Conservation (phyloP, 2,888 invertebrate species). For the Brachypterus glaber region DNA sequence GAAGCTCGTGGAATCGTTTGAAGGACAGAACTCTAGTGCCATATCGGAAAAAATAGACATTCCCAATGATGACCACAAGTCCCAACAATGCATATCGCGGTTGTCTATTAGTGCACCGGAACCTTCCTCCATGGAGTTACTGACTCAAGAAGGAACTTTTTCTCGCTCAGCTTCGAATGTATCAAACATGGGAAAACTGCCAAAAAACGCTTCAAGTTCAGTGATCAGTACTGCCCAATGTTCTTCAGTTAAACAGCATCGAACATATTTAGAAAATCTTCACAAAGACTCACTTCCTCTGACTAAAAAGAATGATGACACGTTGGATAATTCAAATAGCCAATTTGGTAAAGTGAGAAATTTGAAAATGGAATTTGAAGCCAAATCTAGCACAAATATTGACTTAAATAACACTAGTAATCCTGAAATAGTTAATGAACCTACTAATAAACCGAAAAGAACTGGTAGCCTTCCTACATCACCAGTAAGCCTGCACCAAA, state of each 20-base stretch:
- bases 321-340: slow-evolving; percentile 28
- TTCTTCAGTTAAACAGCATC: slow-evolving; percentile 47
- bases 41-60: slow-evolving; percentile 49
- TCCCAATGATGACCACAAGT: slow-evolving; percentile 30
- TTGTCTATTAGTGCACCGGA: slow-evolving; percentile 56
- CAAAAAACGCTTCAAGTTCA: slow-evolving; percentile 39
- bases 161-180: slow-evolving; percentile 37
- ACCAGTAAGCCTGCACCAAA: slow-evolving; percentile 50
- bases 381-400: slow-evolving; percentile 49
- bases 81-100: slow-evolving; percentile 41
- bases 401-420: slow-evolving; percentile 18
- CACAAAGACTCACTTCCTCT: slow-evolving; percentile 35
- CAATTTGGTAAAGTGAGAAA: slow-evolving; percentile 68
- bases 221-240: slow-evolving; percentile 43
- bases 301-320: slow-evolving; percentile 35
- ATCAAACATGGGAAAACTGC: slow-evolving; percentile 25
- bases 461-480: slow-evolving; percentile 52
- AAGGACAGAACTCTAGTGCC: slow-evolving; percentile 44
- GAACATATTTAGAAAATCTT: slow-evolving; percentile 44
- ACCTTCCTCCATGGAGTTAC: slow-evolving; percentile 41
- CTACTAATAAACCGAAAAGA: slow-evolving; percentile 32
- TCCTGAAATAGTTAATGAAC: slow-evolving; percentile 13
- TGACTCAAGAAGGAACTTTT: slow-evolving; percentile 31
- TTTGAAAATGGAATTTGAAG: slow-evolving; percentile 82
- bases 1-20: slow-evolving; percentile 24